These are phyloP conservation scores for Pantelozetes paolii DNA, from an alignment of 2,888 invertebrate genomes.

Conservation along the genomic window DNA sequence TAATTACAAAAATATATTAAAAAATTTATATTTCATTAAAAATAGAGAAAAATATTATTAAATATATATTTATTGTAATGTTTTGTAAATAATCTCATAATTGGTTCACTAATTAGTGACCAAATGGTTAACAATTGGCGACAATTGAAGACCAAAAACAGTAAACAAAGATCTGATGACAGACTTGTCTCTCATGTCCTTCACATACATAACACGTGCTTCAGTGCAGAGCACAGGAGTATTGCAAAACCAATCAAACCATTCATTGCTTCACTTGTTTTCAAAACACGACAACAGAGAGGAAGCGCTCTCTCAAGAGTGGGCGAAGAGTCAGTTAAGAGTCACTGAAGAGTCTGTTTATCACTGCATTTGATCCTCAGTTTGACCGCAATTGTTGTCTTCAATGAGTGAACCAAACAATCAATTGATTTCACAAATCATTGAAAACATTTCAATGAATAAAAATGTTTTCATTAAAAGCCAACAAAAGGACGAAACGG, in stretches of 20 bases:
- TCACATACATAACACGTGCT: constrained; percentile 26
- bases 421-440: not conserved
- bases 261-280: not conserved
- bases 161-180: not conserved
- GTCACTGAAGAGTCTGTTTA: not conserved
- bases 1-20: not conserved
- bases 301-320: too few relatives aligned
- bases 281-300: too few relatives aligned
- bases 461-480: constrained; percentile 33
- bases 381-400: not conserved
- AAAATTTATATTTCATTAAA: not conserved
- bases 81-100: too few relatives aligned
- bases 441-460: constrained; percentile 7
- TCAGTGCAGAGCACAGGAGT: not conserved
- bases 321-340: too few relatives aligned
- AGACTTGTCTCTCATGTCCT: constrained; percentile 20
- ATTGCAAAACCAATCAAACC: not conserved
- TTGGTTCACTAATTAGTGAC: too few relatives aligned
- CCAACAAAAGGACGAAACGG: constrained; percentile 73
- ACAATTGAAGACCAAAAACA: not conserved
- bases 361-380: not conserved
- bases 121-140: not conserved
- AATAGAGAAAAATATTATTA: too few relatives aligned
- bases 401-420: not conserved
- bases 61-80: too few relatives aligned